Conservation (phyloP, 1,140 invertebrate species). For the Pantala flavescens region DNA sequence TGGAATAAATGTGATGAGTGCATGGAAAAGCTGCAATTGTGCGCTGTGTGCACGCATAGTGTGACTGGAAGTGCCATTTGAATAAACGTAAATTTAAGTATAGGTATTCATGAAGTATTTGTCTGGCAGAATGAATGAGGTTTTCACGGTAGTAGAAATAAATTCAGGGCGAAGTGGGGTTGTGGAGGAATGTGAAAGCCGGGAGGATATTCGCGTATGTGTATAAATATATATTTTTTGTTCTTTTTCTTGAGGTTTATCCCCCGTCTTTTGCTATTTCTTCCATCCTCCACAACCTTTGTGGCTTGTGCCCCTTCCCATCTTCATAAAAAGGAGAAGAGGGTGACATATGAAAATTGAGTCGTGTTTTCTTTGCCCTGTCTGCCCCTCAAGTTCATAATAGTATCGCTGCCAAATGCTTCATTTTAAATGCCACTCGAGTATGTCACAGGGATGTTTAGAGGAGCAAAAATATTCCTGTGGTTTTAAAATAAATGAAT, state of each 20-base stretch:
- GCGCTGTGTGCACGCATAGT: constrained; percentile 6
- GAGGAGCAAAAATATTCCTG: constrained; percentile 9
- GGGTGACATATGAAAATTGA: background rate
- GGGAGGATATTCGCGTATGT: background rate
- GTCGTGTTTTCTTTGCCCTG: constrained; percentile 3
- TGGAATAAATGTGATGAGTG: background rate
- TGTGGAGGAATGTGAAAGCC: background rate
- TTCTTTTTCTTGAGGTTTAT: constrained; percentile 2
- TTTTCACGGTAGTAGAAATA: background rate
- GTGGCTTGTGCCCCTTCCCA: background rate
- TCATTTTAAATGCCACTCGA: background rate
- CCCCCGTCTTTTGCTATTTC: background rate
- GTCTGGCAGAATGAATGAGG: background rate
- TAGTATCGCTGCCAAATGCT: background rate
- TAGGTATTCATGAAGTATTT: background rate
- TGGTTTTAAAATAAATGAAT: constrained; percentile 3
- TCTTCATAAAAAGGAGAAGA: background rate
- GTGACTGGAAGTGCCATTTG: constrained; percentile 3
- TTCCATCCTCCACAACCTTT: constrained; percentile 4
- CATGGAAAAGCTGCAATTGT: background rate
- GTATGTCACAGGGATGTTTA: background rate
- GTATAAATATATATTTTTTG: constrained; percentile 11
- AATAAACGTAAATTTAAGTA: background rate
- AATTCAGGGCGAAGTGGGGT: background rate
- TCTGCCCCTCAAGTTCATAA: background rate